Percentiles rank a stretch among this genome's conserved stretches.
Evolutionary conservation across 2,113 vertebrate genomes (phyloP).

Genomic region (Prionailurus bengalensis): DNA sequence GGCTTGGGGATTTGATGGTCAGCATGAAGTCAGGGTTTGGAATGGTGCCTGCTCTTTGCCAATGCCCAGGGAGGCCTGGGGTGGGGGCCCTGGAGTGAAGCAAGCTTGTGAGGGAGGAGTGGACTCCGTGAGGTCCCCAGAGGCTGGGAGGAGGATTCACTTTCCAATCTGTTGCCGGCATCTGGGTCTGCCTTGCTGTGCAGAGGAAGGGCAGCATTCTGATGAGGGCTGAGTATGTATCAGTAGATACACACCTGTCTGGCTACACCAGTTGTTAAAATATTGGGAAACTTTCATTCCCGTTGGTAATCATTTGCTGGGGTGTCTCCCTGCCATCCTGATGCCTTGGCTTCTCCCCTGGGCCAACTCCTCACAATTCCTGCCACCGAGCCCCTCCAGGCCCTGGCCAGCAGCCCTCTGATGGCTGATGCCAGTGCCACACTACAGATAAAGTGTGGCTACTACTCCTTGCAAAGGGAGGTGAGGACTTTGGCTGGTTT

Average conservation of each 20-base stretch:
- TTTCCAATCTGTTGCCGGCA: background rate
- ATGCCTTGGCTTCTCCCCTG: background rate
- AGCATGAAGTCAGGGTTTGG: slow-evolving; percentile 80
- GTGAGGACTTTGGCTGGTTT: background rate
- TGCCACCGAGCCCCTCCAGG: background rate
- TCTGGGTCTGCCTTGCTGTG: background rate
- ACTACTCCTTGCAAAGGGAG: background rate
- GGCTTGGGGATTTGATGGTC: slow-evolving; percentile 67
- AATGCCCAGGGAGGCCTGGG: slow-evolving; percentile 25
- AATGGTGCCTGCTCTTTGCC: slow-evolving; percentile 60
- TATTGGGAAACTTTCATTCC: background rate
- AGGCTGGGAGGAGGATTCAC: background rate
- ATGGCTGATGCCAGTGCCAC: background rate
- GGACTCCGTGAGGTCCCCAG: background rate
- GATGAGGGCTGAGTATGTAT: background rate
- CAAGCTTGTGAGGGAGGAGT: background rate
- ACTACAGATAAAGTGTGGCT: background rate
- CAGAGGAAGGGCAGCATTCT: background rate
- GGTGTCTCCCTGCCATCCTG: background rate
- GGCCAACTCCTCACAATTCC: background rate
- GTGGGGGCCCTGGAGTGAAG: slow-evolving; percentile 39
- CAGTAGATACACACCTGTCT: background rate
- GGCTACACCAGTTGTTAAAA: background rate
- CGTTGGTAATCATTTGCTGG: background rate
- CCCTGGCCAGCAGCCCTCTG: background rate